Evolutionary conservation across 2,113 vertebrate species (phyloP).

Genomic region (Seriola aureovittata): DNA sequence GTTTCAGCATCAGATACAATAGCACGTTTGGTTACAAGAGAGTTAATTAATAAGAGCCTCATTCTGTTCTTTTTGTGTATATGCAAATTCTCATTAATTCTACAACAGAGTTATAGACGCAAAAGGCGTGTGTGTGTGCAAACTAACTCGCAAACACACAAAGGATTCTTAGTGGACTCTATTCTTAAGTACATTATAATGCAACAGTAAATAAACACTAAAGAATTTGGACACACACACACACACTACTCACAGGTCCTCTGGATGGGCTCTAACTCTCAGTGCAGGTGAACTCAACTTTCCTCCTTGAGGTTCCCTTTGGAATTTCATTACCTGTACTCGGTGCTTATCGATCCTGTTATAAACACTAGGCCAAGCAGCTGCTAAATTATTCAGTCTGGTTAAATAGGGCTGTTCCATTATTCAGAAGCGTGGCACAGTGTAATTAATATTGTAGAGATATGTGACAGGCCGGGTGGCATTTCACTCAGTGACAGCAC

Average conservation of each 20-base stretch:
- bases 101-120: background rate
- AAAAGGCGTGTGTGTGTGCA: background rate
- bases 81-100: too few species aligned
- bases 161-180: background rate
- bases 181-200: conserved; percentile 26
- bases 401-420: conserved; percentile 88
- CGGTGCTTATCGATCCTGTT: conserved; percentile 84
- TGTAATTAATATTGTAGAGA: conserved; percentile 90
- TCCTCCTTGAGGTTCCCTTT: conserved; percentile 74
- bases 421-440: conserved; percentile 84
- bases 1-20: background rate
- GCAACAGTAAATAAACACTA: conserved; percentile 23
- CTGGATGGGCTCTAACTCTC: conserved; percentile 24
- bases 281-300: conserved; percentile 64
- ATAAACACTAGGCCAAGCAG: conserved; percentile 83
- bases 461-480: conserved; percentile 84
- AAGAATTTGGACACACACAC: background rate
- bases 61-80: too few species aligned
- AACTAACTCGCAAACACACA: background rate
- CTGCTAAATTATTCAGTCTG: conserved; percentile 87
- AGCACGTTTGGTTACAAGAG: background rate
- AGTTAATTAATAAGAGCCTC: too few species aligned
- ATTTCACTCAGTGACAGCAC: conserved; percentile 75
- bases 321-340: conserved; percentile 83
- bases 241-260: background rate